Base-by-base conservation (phyloP, 2,113 vertebrate species). In the Xerus inauris region DNA sequence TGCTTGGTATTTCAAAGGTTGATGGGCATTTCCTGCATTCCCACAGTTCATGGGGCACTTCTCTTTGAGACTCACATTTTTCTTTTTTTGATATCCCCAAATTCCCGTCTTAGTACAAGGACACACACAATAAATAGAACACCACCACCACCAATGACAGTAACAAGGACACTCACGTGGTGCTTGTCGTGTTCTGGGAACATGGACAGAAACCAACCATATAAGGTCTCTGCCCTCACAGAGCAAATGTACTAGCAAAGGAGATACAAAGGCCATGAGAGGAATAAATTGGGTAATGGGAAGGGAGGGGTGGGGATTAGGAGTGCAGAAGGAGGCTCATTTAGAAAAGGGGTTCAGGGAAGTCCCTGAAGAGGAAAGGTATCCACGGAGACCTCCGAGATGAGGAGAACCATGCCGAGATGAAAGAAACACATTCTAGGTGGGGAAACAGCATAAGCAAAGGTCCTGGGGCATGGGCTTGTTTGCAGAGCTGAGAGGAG, bases 111-210 rank as follows among this genome's bases (percentile, higher is more conserved):
- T 24, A 62, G 24, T 28, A 26, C 59, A 11, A 62, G 24, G 35
- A 69, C 65, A 28, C 19, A 45, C 7, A 22, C 22, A 8, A 28
- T 20, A 57, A 75, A 8, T 6, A 42, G 40, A 54, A 32, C 11
- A 42, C 3, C 54, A 57, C 54, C 8, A 6, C 26, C n/a, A 57
- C 12, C 30, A 30, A 8, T 26, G 57, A 7, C 26, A 35, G 5
- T 6, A 40, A 17, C 2, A 40, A 3, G 1, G 32, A 14, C 38
- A 14, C 42, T 26, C 20, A 32, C 3, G 12, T 8, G 24, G n/a
- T 17, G 72, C 40, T 75, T 49, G 1, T 49, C 22, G 5, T 16
- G 8, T 64, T 47, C 59, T 51, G 11, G 69, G 51, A 42, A 42
- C n/a, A 4, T 57, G 20, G 24, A n/a, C 49, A n/a, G 47, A 10